Conservation (phyloP, 2,113 vertebrate genomes). For the Microtus oregoni region DNA sequence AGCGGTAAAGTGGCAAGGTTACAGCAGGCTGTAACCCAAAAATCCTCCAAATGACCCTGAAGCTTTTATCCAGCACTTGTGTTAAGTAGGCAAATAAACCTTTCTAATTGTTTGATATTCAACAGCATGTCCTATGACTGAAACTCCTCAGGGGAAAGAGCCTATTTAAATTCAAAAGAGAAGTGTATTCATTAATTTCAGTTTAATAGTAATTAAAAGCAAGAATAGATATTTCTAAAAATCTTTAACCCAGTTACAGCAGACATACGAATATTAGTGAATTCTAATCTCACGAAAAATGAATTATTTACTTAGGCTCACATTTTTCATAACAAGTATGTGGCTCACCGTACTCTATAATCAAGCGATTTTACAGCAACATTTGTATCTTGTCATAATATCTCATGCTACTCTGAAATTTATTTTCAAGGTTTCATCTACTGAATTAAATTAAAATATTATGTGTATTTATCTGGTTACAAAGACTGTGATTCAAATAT, state of each 20-base stretch:
- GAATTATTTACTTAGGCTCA: slow-evolving; percentile 1
- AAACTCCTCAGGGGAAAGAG: slow-evolving; percentile 36
- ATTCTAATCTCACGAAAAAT: slow-evolving; percentile 58
- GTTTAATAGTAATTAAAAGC: slow-evolving; percentile 63
- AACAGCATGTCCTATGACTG: slow-evolving; percentile 29
- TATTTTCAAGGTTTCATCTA: slow-evolving; percentile 33
- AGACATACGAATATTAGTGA: neutral
- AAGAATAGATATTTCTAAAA: slow-evolving; percentile 8
- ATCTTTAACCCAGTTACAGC: neutral
- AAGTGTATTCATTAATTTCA: slow-evolving; percentile 51
- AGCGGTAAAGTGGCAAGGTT: neutral
- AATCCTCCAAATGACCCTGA: neutral
- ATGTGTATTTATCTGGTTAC: neutral
- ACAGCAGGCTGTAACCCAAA: neutral
- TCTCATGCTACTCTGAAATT: neutral
- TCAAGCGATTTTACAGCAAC: slow-evolving; percentile 34
- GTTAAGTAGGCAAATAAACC: slow-evolving; percentile 42
- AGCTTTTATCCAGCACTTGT: slow-evolving; percentile 12
- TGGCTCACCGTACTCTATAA: slow-evolving; percentile 11
- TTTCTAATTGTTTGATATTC: slow-evolving; percentile 62
- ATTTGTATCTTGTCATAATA: slow-evolving; percentile 1
- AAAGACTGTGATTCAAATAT: slow-evolving; percentile 31
- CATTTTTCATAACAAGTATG: slow-evolving; percentile 15
- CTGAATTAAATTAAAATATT: slow-evolving; percentile 53
- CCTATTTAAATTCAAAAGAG: slow-evolving; percentile 61